Conservation (phyloP, 2,888 invertebrate species). For the Caenorhabditis sp. region DNA sequence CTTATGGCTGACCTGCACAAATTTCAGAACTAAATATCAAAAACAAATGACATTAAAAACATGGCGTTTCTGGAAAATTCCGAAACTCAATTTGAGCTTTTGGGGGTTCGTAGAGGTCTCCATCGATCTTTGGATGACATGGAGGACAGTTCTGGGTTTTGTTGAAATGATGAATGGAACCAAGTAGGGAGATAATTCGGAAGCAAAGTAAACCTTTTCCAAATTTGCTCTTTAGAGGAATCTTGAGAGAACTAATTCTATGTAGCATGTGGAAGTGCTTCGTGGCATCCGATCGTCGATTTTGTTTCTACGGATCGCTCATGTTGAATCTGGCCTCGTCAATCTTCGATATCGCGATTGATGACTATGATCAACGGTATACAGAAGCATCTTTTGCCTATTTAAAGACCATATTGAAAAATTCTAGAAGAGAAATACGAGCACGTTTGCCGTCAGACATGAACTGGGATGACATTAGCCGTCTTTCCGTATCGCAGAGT, state of each 20-base stretch:
- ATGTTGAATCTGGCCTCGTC: constrained; percentile 20
- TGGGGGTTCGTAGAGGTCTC: constrained; percentile 50
- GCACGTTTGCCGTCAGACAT: constrained; percentile 34
- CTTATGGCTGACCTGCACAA: background rate
- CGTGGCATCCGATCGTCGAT: constrained; percentile 49
- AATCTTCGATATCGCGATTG: constrained; percentile 50
- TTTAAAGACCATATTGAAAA: too few species aligned
- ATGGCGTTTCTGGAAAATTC: constrained; percentile 56
- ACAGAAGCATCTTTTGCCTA: too few species aligned
- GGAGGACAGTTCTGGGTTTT: constrained; percentile 7
- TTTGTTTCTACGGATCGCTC: constrained; percentile 53
- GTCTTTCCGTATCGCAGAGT: background rate
- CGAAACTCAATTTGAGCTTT: constrained; percentile 30
- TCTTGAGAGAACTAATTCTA: constrained; percentile 19
- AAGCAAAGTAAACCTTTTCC: background rate
- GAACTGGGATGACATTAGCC: constrained; percentile 39
- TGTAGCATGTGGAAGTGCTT: constrained; percentile 37
- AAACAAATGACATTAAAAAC: constrained; percentile 61
- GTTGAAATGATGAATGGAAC: constrained; percentile 38
- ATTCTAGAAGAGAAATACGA: constrained; percentile 36
- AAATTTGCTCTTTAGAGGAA: constrained; percentile 14
- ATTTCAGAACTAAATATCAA: constrained; percentile 59
- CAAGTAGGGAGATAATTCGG: constrained; percentile 5
- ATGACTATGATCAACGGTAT: constrained; percentile 42
- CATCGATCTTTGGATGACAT: constrained; percentile 58